Base-by-base conservation (phyloP, 2,797 vertebrate species). In the Leontopithecus rosalia region DNA sequence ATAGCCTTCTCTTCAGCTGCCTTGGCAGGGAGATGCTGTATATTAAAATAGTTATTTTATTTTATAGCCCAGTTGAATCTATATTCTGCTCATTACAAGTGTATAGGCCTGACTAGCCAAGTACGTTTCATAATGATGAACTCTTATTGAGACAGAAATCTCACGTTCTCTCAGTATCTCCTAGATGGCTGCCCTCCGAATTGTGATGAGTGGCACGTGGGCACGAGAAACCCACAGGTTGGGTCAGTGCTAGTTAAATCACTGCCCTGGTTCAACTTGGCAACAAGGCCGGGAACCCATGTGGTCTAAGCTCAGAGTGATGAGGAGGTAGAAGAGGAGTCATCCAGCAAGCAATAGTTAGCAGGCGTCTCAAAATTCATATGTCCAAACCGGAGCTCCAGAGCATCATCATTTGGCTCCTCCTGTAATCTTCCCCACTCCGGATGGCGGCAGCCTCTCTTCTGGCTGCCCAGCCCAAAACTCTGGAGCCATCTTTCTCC, bases 11-110 rank as follows among this genome's bases (percentile, higher is more conserved):
- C 92, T 93, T 97, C 91, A 92, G 95, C 97, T 97, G 98, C 83
- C 90, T 98, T 98, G 98, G 98, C 98, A 97, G 88, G 48, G 89
- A 97, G 96, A 97, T 79, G 75, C 85, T 70, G 24, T 95, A 87
- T 90, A 97, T 96, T 97, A 97, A 98, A 97, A 96, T 95, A 93
- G 95, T 96, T 97, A 96, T 98, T 97, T 97, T 97, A 97, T 97
- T 98, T 97, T 97, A 97, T 98, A 89, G 95, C 97, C 95, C 92
- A 92, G 97, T 87, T 5, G 28, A 97, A 97, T 97, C 94, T 93
- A 88, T 92, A 95, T 91, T 97, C 96, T 77, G 92, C 88, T 97
- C 94, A 95, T 96, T 97, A 95, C 92, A 96, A 97, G 77, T 70
- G 75, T 12, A 81, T 2, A 48, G 92, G 82, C 85, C 67, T 52